These are phyloP conservation scores for Gambusia holbrooki DNA, from an alignment of 2,113 vertebrate genomes.

Conservation along the genomic window DNA sequence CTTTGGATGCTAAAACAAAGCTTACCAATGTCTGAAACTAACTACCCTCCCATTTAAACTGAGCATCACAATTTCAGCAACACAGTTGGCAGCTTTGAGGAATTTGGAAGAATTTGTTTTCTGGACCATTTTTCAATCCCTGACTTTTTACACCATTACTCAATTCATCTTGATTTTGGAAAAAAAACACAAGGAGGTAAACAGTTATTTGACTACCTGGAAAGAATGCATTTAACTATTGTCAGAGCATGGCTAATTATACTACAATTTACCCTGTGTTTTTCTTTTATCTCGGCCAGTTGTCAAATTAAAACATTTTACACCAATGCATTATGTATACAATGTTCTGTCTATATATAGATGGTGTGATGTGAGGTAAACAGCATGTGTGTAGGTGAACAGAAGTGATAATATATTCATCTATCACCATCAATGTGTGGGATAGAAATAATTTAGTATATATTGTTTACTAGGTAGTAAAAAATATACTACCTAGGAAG, in stretches of 20 bases:
- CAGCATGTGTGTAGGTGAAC: slow-evolving; percentile 71
- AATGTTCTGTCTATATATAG: slow-evolving; percentile 10
- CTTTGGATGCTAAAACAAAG: too few species aligned
- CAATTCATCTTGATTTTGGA: not conserved
- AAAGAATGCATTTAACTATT: too few species aligned
- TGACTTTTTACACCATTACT: not conserved
- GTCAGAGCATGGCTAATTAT: not conserved
- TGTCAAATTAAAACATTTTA: not conserved
- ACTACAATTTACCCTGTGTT: not conserved
- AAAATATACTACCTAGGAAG: too few species aligned
- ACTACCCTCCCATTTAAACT: not conserved
- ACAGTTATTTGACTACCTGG: not conserved
- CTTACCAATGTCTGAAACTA: too few species aligned
- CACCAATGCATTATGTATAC: not conserved
- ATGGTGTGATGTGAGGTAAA: slow-evolving; percentile 40
- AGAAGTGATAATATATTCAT: slow-evolving; percentile 76
- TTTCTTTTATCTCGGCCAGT: not conserved
- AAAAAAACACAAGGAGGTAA: not conserved
- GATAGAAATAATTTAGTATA: slow-evolving; percentile 73
- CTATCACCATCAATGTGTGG: slow-evolving; percentile 67
- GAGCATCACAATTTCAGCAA: not conserved
- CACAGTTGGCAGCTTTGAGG: not conserved
- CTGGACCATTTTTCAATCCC: not conserved
- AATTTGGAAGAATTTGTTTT: not conserved
- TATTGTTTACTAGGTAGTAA: not conserved